Conservation (phyloP, 2,797 vertebrate genomes). For the Phylloscopus collybita region DNA sequence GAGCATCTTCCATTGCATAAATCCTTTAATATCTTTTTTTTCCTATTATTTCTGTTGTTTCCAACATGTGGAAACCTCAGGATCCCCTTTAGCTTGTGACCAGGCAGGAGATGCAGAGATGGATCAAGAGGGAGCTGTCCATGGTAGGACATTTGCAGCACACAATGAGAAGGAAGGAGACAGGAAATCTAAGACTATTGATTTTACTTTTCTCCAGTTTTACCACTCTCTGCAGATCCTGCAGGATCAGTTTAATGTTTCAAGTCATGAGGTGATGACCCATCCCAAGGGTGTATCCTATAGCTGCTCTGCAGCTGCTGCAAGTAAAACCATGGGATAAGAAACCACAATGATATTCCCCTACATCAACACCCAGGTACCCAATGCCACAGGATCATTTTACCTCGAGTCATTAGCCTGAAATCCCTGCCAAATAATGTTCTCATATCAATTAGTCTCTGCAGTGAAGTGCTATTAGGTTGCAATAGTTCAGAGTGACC, state of each 20-base stretch:
- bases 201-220: conserved; percentile 1
- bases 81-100: accelerated
- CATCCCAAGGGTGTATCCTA: neutral
- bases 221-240: neutral
- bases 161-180: neutral
- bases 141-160: neutral
- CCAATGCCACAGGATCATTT: neutral
- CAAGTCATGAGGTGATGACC: neutral
- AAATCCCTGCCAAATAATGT: neutral
- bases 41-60: neutral
- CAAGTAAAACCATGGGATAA: neutral
- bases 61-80: neutral
- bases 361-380: neutral
- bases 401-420: neutral
- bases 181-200: neutral
- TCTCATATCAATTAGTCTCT: neutral
- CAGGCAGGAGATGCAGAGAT: neutral
- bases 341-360: neutral
- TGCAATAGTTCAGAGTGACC: neutral
- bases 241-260: conserved; percentile 7
- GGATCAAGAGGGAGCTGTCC: neutral
- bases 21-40: neutral
- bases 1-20: neutral
- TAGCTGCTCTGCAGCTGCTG: neutral
- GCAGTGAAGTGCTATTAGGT: neutral